These are phyloP conservation scores for Arenaria interpres DNA, from an alignment of 2,113 vertebrate species.

Conservation along the genomic window DNA sequence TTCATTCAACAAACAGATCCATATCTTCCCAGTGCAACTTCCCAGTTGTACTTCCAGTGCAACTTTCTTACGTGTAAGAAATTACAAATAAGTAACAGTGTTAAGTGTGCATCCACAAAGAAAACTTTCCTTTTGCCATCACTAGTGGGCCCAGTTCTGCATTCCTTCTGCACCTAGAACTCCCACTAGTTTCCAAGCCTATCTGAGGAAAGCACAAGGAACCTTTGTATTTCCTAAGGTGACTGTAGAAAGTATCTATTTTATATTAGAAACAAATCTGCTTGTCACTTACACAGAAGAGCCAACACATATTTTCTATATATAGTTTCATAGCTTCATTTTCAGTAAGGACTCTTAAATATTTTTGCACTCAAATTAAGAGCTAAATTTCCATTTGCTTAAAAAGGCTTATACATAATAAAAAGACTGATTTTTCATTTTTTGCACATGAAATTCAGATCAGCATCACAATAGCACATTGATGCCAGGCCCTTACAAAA, in stretches of 20 bases:
- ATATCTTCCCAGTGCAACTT: not conserved
- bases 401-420: slow-evolving; percentile 29
- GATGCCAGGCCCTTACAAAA: slow-evolving; percentile 33
- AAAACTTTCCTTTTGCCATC: not conserved
- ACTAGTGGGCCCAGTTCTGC: not conserved
- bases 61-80: not conserved
- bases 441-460: slow-evolving; percentile 47
- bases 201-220: slow-evolving; percentile 4
- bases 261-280: not conserved
- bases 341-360: not conserved
- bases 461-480: slow-evolving; percentile 47
- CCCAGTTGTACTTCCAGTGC: not conserved
- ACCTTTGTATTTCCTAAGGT: not conserved
- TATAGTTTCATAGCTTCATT: not conserved
- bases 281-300: not conserved
- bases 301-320: not conserved
- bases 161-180: slow-evolving; percentile 6
- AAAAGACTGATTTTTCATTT: slow-evolving; percentile 45
- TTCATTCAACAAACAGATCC: not conserved
- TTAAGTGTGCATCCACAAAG: not conserved
- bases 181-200: not conserved
- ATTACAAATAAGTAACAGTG: not conserved
- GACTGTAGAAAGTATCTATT: not conserved
- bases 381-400: not conserved
- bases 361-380: not conserved